These are phyloP conservation scores for Orius insidiosus DNA, from an alignment of 1,140 invertebrate genomes.

Conservation along the genomic window DNA sequence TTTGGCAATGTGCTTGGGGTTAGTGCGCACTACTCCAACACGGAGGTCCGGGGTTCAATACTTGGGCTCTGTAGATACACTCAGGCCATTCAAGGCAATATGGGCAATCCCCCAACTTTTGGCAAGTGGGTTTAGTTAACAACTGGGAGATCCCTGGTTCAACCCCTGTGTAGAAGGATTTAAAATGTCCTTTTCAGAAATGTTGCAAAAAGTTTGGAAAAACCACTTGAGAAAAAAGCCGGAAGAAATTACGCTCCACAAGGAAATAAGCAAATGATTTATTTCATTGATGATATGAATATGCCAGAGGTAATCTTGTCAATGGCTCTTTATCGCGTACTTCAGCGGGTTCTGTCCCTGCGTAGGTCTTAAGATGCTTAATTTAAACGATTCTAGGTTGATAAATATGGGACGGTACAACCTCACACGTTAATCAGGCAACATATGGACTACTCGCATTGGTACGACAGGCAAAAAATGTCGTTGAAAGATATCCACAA, in stretches of 20 bases:
- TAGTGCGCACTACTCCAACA: no score
- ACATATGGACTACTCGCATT: conserved; percentile 87
- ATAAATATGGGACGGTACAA: conserved; percentile 86
- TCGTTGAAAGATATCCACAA: conserved; percentile 83
- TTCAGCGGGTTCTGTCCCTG: no score
- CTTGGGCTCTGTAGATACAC: no score
- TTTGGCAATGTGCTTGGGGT: no score
- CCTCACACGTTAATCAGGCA: conserved; percentile 87
- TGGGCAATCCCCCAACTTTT: no score
- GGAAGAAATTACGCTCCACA: conserved; percentile 84
- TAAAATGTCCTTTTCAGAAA: conserved; percentile 32
- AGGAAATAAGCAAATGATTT: conserved; percentile 76
- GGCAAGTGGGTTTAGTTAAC: no score
- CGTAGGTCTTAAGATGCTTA: no score
- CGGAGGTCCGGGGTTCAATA: no score
- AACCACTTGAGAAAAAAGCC: conserved; percentile 87
- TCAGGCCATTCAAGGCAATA: no score
- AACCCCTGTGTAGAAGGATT: no score
- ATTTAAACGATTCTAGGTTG: conserved; percentile 52
- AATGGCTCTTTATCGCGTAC: no score
- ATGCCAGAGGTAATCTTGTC: conserved; percentile 93
- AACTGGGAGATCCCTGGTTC: no score
- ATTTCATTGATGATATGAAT: conserved; percentile 93
- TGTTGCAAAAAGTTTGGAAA: conserved; percentile 86
- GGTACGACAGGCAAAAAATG: conserved; percentile 76